These are phyloP conservation scores for Isaurus tuberculatus DNA, from an alignment of 92 coral and sea anemone genomes.

Conservation along the genomic window DNA sequence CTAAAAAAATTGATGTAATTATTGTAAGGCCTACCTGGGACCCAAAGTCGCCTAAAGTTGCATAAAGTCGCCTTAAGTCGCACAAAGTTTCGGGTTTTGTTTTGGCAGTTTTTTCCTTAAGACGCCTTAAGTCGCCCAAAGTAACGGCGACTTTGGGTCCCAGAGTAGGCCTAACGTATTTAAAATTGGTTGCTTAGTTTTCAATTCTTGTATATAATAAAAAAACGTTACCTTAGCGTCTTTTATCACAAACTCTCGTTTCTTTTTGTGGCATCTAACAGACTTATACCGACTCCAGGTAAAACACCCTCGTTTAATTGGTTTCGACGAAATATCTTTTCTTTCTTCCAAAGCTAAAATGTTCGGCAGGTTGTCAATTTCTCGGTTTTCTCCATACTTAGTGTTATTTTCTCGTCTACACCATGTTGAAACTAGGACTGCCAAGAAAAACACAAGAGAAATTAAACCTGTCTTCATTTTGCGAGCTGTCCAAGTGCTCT, in stretches of 20 bases:
- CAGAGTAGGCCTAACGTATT: too few species aligned
- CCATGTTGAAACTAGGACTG: background rate
- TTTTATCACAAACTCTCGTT: background rate
- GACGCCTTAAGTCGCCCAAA: too few species aligned
- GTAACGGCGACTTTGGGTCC: too few species aligned
- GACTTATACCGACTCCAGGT: constrained; percentile 28
- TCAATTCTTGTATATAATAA: too few species aligned
- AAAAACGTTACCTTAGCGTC: background rate
- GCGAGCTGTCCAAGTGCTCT: background rate
- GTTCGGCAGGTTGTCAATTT: constrained; percentile 2
- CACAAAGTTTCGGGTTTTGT: too few species aligned
- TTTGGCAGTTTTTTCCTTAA: too few species aligned
- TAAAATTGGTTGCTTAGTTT: too few species aligned
- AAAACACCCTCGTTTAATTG: background rate
- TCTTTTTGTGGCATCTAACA: constrained; percentile 7
- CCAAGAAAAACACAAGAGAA: background rate
- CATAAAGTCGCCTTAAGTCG: too few species aligned
- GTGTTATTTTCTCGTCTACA: background rate
- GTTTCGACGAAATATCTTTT: background rate
- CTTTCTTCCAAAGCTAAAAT: too few species aligned
- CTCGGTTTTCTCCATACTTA: background rate
- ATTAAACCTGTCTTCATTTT: constrained; percentile 4
- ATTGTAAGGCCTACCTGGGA: too few species aligned
- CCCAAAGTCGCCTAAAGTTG: too few species aligned
- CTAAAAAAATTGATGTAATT: too few species aligned